Percentiles rank a stretch among this genome's conserved stretches.
phyloP scores from a whole-genome alignment of 2,113 vertebrate genomes.

The Pseudolaguvia tuberculata region DNA sequence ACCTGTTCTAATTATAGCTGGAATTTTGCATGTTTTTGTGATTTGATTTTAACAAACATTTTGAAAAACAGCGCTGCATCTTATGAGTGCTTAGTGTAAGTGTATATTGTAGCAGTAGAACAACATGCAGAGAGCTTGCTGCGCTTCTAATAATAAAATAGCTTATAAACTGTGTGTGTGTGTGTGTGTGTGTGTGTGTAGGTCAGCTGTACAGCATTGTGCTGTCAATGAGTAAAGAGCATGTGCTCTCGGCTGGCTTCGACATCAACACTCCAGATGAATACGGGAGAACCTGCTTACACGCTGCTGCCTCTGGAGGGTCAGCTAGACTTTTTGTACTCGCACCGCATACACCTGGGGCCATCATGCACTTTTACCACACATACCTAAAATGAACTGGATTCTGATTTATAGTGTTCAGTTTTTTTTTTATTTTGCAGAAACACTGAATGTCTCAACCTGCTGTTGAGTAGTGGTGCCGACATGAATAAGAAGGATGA shows the following conservation, averaged over 20 bases:
- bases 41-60: too few relatives aligned
- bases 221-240: conserved; percentile 90
- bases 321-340: conserved; percentile 50
- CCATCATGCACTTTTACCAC: neutral
- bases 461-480: conserved; percentile 85
- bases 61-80: too few relatives aligned
- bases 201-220: conserved; percentile 95
- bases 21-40: too few relatives aligned
- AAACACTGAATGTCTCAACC: conserved; percentile 92
- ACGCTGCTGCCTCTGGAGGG: conserved; percentile 97
- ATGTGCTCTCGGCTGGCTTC: conserved; percentile 78
- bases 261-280: conserved; percentile 88
- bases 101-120: too few relatives aligned
- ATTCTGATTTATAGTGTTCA: neutral
- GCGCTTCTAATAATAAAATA: too few relatives aligned
- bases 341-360: too few relatives aligned
- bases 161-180: neutral
- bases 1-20: too few relatives aligned
- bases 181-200: conserved; percentile 45
- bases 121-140: too few relatives aligned
- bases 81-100: too few relatives aligned
- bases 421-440: conserved; percentile 57
- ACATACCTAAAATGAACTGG: too few relatives aligned
- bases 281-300: conserved; percentile 89
- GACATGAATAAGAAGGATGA: conserved; percentile 85